phyloP scores from a whole-genome alignment of 2,888 invertebrate genomes.

The Orthonevra nobilis region DNA sequence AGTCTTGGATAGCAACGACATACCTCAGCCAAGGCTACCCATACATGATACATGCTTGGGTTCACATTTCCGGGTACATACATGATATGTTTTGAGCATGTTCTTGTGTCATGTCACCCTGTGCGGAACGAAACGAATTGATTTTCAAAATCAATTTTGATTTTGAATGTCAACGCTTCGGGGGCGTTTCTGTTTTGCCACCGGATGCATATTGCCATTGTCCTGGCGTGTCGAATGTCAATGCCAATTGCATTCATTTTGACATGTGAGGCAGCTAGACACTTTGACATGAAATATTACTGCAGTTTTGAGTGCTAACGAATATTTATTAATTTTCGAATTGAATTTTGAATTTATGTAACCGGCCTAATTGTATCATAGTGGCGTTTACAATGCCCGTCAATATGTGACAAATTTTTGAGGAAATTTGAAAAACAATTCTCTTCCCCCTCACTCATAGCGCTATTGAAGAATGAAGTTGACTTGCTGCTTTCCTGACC shows the following conservation, averaged over 20 bases:
- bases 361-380: too few species aligned
- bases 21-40: background rate
- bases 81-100: background rate
- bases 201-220: constrained; percentile 7
- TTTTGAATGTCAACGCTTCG: constrained; percentile 12
- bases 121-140: constrained; percentile 4
- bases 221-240: constrained; percentile 33
- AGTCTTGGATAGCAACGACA: background rate
- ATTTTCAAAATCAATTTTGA: constrained; percentile 20
- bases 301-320: too few species aligned
- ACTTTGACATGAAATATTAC: too few species aligned
- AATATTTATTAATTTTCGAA: too few species aligned
- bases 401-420: too few species aligned
- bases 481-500: too few species aligned
- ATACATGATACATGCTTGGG: constrained; percentile 7
- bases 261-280: too few species aligned
- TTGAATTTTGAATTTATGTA: too few species aligned
- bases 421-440: too few species aligned
- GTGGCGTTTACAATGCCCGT: too few species aligned
- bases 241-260: constrained; percentile 13
- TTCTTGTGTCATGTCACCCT: background rate
- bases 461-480: too few species aligned
- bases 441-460: too few species aligned
- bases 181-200: background rate
- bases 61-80: background rate